Evolutionary conservation across 2,113 vertebrate species (phyloP).

Genomic region (Corythornis cristatus): DNA sequence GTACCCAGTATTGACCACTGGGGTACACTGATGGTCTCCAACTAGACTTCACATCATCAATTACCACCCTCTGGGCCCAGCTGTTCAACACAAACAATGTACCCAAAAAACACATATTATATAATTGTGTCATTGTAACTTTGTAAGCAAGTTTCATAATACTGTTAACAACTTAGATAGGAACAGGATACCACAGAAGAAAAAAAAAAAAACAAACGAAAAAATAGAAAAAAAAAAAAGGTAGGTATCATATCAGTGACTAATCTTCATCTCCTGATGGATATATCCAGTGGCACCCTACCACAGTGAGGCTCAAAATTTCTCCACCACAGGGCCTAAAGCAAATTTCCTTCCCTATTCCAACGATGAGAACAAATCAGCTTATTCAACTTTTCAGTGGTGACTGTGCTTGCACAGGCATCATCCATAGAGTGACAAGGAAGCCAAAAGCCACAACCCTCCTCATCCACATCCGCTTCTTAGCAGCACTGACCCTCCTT

Average conservation of each 20-base stretch:
- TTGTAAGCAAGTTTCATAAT: neutral
- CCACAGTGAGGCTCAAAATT: neutral
- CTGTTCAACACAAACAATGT: neutral
- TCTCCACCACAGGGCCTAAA: neutral
- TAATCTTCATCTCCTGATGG: neutral
- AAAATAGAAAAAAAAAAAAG: neutral
- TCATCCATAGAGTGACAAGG: neutral
- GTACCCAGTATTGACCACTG: neutral
- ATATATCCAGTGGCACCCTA: neutral
- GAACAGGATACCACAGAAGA: neutral
- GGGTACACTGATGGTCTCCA: neutral
- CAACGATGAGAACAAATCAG: neutral
- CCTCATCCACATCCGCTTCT: rapidly evolving
- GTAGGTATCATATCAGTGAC: neutral
- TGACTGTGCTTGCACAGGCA: neutral
- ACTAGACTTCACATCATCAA: neutral
- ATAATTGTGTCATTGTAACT: neutral
- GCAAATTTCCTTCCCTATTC: neutral
- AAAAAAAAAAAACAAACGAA: neutral
- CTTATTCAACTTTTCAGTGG: neutral
- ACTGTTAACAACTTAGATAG: neutral
- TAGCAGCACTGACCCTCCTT: neutral
- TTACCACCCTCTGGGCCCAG: neutral
- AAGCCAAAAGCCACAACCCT: neutral
- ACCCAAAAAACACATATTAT: neutral